phyloP scores from a whole-genome alignment of 2,888 invertebrate genomes.

The Eucera pruinosa region DNA sequence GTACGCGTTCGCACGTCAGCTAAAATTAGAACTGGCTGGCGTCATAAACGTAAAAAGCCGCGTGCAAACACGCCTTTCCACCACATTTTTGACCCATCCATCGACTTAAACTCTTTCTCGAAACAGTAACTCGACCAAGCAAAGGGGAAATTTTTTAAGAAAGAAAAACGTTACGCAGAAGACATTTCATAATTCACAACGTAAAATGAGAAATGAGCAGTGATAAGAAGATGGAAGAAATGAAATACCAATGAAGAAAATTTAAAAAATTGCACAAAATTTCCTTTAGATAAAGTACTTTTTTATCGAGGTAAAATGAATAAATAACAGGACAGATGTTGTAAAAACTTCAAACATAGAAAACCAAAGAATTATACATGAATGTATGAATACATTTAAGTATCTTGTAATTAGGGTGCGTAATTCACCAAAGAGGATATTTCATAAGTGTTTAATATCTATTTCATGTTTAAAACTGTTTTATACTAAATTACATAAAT shows the following conservation, averaged over 20 bases:
- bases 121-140: neutral
- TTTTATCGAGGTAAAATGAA: too few relatives aligned
- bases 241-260: neutral
- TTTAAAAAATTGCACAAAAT: neutral
- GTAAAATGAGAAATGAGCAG: neutral
- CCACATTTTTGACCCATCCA: conserved; percentile 15
- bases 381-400: too few relatives aligned
- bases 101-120: conserved; percentile 2
- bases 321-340: too few relatives aligned
- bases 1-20: conserved; percentile 58
- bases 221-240: neutral
- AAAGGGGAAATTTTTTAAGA: neutral
- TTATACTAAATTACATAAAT: too few relatives aligned
- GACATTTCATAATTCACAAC: neutral
- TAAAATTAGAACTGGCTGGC: conserved; percentile 69
- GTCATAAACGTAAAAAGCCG: conserved; percentile 69
- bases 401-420: too few relatives aligned
- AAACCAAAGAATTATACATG: too few relatives aligned
- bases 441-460: too few relatives aligned
- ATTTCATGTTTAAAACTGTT: too few relatives aligned
- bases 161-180: too few relatives aligned
- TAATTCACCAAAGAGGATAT: too few relatives aligned
- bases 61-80: conserved; percentile 45
- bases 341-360: too few relatives aligned
- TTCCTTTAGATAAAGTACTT: too few relatives aligned